A percentile compares a stretch with the other conserved stretches of the same genome.
Conservation (phyloP, 2,797 vertebrate genomes). For the Hippopotamyrus pictus region DNA sequence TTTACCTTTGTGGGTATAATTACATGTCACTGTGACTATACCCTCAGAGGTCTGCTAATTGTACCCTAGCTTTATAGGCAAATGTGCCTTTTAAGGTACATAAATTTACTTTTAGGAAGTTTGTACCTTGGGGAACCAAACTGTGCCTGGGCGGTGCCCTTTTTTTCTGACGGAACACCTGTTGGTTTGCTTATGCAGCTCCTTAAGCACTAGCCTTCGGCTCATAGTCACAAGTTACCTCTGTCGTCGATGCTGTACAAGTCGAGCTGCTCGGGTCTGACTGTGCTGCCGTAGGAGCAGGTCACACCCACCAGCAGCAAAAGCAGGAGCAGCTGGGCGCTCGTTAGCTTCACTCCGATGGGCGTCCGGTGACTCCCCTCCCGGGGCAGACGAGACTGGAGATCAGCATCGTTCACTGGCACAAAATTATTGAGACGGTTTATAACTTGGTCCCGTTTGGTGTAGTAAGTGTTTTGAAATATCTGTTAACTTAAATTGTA, state of each 20-base stretch:
- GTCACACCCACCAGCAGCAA: background rate
- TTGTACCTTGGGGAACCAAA: background rate
- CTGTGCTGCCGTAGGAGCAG: background rate
- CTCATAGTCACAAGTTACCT: background rate
- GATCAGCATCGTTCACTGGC: background rate
- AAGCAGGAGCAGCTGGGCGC: background rate
- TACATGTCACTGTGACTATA: background rate
- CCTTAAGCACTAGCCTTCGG: background rate
- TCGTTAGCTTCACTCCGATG: background rate
- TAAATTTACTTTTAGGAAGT: background rate
- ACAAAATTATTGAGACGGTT: background rate
- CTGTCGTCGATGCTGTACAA: slow-evolving; percentile 4
- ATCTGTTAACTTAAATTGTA: background rate
- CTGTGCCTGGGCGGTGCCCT: background rate
- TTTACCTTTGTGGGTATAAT: background rate
- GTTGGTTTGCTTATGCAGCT: background rate
- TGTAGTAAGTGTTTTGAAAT: background rate
- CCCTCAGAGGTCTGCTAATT: background rate
- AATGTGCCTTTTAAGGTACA: background rate
- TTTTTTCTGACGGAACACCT: background rate
- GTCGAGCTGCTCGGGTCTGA: background rate
- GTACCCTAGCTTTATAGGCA: background rate
- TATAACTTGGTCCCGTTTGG: background rate
- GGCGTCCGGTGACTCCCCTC: background rate
- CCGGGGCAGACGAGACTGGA: background rate